Evolutionary conservation across 2,888 invertebrate genomes (phyloP), one percentile per base, ranked within the genome.

Genomic region (Sesamia inferens): DNA sequence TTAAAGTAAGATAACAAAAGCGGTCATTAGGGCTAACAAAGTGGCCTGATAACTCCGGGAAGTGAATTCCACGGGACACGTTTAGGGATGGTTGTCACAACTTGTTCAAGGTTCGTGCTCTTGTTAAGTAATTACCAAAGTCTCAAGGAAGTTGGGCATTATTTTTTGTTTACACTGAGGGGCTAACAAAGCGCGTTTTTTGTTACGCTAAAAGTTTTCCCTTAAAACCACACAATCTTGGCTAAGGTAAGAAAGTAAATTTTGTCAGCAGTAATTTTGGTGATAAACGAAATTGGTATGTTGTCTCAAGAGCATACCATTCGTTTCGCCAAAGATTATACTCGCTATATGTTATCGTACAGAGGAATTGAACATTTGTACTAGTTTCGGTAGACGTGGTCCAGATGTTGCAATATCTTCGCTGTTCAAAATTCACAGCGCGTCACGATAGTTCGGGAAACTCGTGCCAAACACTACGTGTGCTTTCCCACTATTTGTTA

Each of bases 361-460:
- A 63, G 44, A 57, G 74, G 59, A 47, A 59, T 73, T 66, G 63
- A 77, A 59, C 67, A 82, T 84, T 84, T 79, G 84, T 71, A 48
- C 68, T 54, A 66, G 76, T 71, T 71, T 68, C 39, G 39, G 62
- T 72, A 64, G 66, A 58, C 68, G 65, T 63, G 48, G 72, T 73
- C 72, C 78, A 82, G 86, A 82, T 85, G 84, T 83, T 67, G 80
- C 76, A 79, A 85, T 88, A 85, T 85, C 81, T 79, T 74, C 62
- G 68, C 66, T 64, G 71, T 73, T 79, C 58, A 71, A 47, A 57
- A 87, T 89, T 85, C 85, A 65, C 48, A 42, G 58, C 83, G 85
- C 87, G 87, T 85, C 84, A 68, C 69, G 76, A 82, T 83, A 85
- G 87, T 86, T 86, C 67, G 68, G 71, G 73, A 76, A 85, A 89